Percentiles rank a stretch among this genome's conserved stretches.
Conservation (phyloP, 1,140 invertebrate species). For the Sycophaga agraensis region DNA sequence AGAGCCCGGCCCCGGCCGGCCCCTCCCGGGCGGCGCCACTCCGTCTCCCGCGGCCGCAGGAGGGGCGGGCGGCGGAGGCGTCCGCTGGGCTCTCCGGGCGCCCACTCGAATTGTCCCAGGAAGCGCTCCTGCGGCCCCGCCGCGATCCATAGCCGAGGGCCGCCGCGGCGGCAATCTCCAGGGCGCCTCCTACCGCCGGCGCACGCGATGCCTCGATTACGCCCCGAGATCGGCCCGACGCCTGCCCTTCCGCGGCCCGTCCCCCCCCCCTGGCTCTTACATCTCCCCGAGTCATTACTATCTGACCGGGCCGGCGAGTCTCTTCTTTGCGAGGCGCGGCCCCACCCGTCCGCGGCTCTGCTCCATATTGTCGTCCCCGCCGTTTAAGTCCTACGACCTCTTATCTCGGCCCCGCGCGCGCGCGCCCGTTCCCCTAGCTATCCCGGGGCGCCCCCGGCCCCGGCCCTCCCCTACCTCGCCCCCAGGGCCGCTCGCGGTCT, state of each 20-base stretch:
- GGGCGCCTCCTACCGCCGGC: neutral
- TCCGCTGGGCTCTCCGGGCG: no score
- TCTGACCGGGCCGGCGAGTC: neutral
- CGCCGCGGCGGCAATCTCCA: slow-evolving; percentile 10
- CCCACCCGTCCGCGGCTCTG: no score
- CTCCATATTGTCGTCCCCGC: neutral
- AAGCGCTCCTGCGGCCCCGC: neutral
- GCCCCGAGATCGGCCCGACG: neutral
- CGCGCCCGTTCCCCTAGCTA: slow-evolving; percentile 4
- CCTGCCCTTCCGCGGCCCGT: slow-evolving; percentile 2
- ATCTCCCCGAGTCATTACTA: neutral
- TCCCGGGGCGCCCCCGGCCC: neutral
- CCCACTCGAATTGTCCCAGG: slow-evolving; percentile 26
- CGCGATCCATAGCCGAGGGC: slow-evolving; percentile 8
- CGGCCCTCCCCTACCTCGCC: no score
- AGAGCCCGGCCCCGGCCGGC: neutral
- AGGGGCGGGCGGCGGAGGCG: neutral
- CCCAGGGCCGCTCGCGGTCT: no score
- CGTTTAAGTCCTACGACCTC: neutral
- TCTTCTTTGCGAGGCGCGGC: neutral
- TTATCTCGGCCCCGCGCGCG: neutral
- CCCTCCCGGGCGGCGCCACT: neutral
- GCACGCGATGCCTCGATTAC: slow-evolving; percentile 14
- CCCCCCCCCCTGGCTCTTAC: neutral
- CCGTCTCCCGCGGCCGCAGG: neutral